Percentiles rank a stretch among this genome's conserved stretches.
Evolutionary conservation across 2,888 invertebrate species (phyloP).

Genomic region (Lasius fuliginosus): DNA sequence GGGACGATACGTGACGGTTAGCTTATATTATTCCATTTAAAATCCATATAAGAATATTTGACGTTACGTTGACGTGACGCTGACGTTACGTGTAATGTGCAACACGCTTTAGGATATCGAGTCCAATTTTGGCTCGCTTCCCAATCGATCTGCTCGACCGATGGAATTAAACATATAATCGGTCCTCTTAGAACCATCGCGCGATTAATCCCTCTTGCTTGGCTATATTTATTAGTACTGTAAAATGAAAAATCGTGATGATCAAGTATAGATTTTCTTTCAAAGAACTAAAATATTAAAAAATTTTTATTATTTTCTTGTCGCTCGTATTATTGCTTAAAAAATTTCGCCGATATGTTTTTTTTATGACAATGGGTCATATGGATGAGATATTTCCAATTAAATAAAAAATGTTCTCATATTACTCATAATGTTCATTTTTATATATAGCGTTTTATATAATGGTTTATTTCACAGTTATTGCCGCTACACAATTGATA

Average conservation of each 20-base stretch:
- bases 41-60: background rate
- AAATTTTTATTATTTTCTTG: conserved; percentile 1
- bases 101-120: background rate
- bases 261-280: background rate
- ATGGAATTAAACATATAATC: background rate
- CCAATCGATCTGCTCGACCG: background rate
- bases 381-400: conserved; percentile 16
- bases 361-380: background rate
- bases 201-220: background rate
- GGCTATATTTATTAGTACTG: background rate
- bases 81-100: background rate
- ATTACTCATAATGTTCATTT: conserved; percentile 14
- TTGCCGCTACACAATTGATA: conserved; percentile 16
- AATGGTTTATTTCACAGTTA: conserved; percentile 33
- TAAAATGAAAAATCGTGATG: conserved; percentile 28
- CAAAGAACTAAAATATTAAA: background rate
- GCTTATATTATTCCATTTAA: background rate
- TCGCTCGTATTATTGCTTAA: background rate
- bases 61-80: background rate
- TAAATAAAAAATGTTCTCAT: conserved; percentile 31
- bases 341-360: background rate
- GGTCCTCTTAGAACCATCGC: background rate
- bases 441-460: conserved; percentile 26
- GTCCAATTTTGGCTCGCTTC: conserved; percentile 23
- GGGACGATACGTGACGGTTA: background rate